Evolutionary conservation across 2,888 invertebrate species (phyloP).

Genomic region (Elmis aenea): DNA sequence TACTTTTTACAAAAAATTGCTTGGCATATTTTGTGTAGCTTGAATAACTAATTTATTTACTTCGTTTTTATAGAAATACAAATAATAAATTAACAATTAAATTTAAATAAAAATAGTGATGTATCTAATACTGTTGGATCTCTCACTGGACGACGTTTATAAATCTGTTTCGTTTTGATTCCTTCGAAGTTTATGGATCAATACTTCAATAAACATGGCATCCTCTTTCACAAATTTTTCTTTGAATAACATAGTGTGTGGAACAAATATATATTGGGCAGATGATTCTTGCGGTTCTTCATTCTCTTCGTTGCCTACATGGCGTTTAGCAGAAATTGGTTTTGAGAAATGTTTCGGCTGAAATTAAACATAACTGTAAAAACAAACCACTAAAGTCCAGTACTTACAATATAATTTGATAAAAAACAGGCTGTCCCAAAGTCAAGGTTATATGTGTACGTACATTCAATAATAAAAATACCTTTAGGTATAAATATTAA

Average conservation of each 20-base stretch:
- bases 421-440: background rate
- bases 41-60: too few species aligned
- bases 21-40: too few species aligned
- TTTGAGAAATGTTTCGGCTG: constrained; percentile 62
- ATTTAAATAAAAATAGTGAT: too few species aligned
- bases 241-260: constrained; percentile 58
- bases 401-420: too few species aligned
- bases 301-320: constrained; percentile 44
- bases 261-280: constrained; percentile 61
- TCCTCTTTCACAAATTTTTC: constrained; percentile 57
- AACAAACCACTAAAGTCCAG: too few species aligned
- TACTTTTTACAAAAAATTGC: too few species aligned
- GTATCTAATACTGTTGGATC: too few species aligned
- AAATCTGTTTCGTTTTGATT: constrained; percentile 24
- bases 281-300: constrained; percentile 47
- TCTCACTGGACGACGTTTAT: constrained; percentile 5
- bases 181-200: constrained; percentile 33
- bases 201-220: constrained; percentile 57
- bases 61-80: too few species aligned
- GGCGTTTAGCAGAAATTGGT: constrained; percentile 53
- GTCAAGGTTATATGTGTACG: too few species aligned
- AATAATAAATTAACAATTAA: background rate
- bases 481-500: too few species aligned
- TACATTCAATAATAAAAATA: too few species aligned
- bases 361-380: constrained; percentile 22